Conservation (phyloP, 2,113 vertebrate genomes). For the Protomyctophum bolini region DNA sequence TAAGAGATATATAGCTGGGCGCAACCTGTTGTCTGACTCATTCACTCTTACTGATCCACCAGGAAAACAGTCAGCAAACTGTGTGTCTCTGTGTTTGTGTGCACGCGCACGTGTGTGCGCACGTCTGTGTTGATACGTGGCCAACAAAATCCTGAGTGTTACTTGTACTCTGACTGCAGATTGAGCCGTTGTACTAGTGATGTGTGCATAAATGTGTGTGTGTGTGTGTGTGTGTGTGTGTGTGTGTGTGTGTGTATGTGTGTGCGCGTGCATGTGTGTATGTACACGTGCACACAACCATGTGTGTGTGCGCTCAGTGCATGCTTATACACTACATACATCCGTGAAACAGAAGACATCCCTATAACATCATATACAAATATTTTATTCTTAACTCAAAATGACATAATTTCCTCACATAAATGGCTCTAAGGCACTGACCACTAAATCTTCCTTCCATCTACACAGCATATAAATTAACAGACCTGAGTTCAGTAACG, state of each 20-base stretch:
- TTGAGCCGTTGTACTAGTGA: too few relatives aligned
- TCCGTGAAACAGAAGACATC: conserved; percentile 20
- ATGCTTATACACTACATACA: background rate
- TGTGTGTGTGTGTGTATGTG: background rate
- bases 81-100: background rate
- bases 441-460: conserved; percentile 12
- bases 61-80: conserved; percentile 44
- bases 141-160: too few relatives aligned
- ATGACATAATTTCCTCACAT: conserved; percentile 3
- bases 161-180: too few relatives aligned
- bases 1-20: conserved; percentile 37
- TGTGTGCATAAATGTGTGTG: background rate
- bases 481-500: conserved; percentile 47
- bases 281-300: too few relatives aligned
- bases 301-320: background rate
- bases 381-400: conserved; percentile 41
- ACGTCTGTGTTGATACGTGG: background rate
- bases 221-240: background rate
- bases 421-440: conserved; percentile 31
- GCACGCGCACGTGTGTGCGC: background rate
- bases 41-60: conserved; percentile 1
- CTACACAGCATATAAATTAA: conserved; percentile 55
- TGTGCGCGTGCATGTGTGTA: background rate
- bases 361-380: conserved; percentile 20
- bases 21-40: conserved; percentile 63